Base-by-base conservation (phyloP, 2,113 vertebrate species). In the Antechinus flavipes region DNA sequence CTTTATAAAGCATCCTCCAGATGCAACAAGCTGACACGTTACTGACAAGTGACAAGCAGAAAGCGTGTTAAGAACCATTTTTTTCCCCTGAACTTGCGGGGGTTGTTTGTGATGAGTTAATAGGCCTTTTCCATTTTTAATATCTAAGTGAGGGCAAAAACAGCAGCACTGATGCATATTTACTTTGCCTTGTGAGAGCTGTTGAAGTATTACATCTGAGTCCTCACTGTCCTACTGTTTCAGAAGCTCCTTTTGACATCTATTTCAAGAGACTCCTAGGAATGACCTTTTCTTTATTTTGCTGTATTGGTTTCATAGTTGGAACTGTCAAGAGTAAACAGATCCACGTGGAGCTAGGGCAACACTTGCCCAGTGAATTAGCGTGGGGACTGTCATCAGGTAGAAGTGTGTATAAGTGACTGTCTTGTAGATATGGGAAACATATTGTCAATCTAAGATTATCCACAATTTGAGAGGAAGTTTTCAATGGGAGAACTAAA, bases 1-100 rank as follows among this genome's bases (percentile, higher is more conserved):
- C 68, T 84, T 84, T 84, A 84, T 84, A 42, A 84, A 84, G n/a
- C n/a, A 84, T 84, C 19, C 68, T 42, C 68, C 19, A 84, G 68
- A 42, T 6, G 19, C 68, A 84, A 84, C 68, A 84, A 84, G 35
- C 68, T 84, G 68, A 84, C 68, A 42, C 23, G 68, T 84, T 42
- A 84, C 68, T 84, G 68, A 84, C 68, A 84, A 84, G n/a, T 84
- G 68, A 84, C 68, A 84, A 84, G 68, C 68, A 84, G 68, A 84
- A n/a, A 23, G 19, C 23, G 68, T 84, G 68, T 84, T 84, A 42
- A 84, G 68, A 84, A 84, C 68, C n/a, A 84, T 84, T 84, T 84
- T 84, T 49, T 49, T 8, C 49, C 49, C n/a, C 68, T 84, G 68
- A 84, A 84, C 68, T 84, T 84, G 68, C 68, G 68, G 35, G n/a